These are phyloP conservation scores for Machaerirhynchus nigripectus DNA, from an alignment of 2,113 vertebrate species.

Conservation along the genomic window DNA sequence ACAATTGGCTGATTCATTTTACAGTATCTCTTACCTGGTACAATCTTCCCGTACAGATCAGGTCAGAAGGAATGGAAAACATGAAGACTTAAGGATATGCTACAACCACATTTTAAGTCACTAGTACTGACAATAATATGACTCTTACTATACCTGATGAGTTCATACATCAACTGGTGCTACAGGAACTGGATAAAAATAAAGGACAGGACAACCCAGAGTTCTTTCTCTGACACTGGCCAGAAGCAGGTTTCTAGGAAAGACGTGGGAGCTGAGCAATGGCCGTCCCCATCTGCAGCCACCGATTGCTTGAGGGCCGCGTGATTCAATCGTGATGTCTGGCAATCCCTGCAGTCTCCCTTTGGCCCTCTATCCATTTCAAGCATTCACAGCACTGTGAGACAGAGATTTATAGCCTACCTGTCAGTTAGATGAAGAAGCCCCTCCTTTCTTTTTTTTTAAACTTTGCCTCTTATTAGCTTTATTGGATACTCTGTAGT, in stretches of 20 bases:
- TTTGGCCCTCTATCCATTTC: neutral
- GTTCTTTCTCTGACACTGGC: neutral
- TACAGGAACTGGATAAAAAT: neutral
- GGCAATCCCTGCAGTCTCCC: neutral
- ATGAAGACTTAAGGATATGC: neutral
- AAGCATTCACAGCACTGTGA: neutral
- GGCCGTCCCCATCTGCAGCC: neutral
- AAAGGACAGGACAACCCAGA: neutral
- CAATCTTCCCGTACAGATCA: neutral
- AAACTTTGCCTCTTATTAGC: neutral
- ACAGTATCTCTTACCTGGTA: neutral
- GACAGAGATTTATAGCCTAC: neutral
- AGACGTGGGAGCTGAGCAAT: neutral
- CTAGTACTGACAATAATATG: neutral
- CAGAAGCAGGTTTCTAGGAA: neutral
- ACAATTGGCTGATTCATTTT: neutral
- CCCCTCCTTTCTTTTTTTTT: neutral
- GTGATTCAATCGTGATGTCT: accelerated
- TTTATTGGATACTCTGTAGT: neutral
- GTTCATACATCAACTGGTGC: neutral
- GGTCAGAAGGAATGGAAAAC: neutral
- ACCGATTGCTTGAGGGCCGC: accelerated
- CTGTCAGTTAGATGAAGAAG: neutral
- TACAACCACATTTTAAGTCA: neutral
- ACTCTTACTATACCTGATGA: neutral